phyloP scores from a whole-genome alignment of 2,797 vertebrate species.

The Phalanger gymnotis region DNA sequence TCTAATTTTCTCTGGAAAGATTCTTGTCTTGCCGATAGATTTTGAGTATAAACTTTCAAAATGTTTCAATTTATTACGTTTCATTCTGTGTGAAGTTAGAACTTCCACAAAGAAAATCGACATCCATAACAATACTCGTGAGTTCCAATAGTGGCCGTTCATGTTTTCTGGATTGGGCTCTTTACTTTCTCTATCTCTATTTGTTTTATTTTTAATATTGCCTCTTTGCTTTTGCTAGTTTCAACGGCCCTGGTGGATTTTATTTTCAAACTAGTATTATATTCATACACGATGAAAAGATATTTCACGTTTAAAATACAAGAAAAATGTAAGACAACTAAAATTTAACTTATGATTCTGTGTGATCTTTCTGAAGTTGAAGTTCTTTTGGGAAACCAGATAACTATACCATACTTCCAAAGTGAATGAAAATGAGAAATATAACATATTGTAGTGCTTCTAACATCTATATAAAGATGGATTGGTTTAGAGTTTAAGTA shows the following conservation, averaged over 20 bases:
- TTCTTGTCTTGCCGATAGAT: background rate
- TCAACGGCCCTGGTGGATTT: background rate
- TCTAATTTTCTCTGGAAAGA: background rate
- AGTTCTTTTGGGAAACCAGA: background rate
- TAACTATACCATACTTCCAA: background rate
- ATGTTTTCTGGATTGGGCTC: background rate
- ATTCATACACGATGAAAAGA: background rate
- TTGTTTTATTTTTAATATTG: background rate
- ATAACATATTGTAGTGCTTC: background rate
- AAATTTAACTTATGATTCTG: background rate
- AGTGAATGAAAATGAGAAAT: background rate
- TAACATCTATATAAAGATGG: background rate
- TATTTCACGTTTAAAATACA: background rate
- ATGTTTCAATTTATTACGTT: background rate
- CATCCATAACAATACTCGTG: background rate
- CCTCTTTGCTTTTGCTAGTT: background rate
- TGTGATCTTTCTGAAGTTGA: background rate
- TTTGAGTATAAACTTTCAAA: background rate
- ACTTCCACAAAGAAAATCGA: background rate
- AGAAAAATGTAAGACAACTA: background rate
- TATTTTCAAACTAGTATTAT: background rate
- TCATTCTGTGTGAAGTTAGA: background rate
- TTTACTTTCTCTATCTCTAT: background rate
- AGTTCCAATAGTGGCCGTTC: background rate
- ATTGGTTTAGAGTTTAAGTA: background rate